phyloP scores from a whole-genome alignment of 2,888 invertebrate species.

The Ceramica pisi region DNA sequence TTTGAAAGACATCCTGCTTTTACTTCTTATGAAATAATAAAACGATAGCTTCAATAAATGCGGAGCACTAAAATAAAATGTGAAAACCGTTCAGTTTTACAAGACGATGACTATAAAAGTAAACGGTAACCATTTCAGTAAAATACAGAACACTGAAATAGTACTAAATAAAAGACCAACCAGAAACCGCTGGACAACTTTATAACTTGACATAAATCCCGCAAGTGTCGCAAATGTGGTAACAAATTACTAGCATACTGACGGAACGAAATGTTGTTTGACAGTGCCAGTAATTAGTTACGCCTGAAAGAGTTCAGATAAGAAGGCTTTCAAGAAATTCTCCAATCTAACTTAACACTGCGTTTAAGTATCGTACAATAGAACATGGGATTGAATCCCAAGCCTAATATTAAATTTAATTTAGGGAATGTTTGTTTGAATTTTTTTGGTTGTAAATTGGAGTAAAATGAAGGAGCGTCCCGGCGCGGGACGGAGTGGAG shows the following conservation, averaged over 20 bases:
- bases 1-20: constrained; percentile 30
- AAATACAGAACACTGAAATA: constrained; percentile 61
- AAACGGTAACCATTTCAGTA: constrained; percentile 61
- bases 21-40: constrained; percentile 55
- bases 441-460: constrained; percentile 90
- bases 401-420: constrained; percentile 79
- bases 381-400: constrained; percentile 65
- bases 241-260: constrained; percentile 59
- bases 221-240: constrained; percentile 65
- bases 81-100: constrained; percentile 62
- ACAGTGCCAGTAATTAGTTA: constrained; percentile 65
- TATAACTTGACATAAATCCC: constrained; percentile 66
- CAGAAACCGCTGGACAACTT: constrained; percentile 56
- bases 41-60: constrained; percentile 55
- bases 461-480: constrained; percentile 91
- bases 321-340: constrained; percentile 53
- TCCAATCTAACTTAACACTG: constrained; percentile 42
- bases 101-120: constrained; percentile 63
- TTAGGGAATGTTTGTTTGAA: constrained; percentile 87
- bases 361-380: constrained; percentile 37
- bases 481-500: constrained; percentile 87
- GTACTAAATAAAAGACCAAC: constrained; percentile 58
- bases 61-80: constrained; percentile 56
- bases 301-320: constrained; percentile 61
- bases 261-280: constrained; percentile 58